Evolutionary conservation across 2,113 vertebrate species (phyloP).

Genomic region (Lepus timidus): DNA sequence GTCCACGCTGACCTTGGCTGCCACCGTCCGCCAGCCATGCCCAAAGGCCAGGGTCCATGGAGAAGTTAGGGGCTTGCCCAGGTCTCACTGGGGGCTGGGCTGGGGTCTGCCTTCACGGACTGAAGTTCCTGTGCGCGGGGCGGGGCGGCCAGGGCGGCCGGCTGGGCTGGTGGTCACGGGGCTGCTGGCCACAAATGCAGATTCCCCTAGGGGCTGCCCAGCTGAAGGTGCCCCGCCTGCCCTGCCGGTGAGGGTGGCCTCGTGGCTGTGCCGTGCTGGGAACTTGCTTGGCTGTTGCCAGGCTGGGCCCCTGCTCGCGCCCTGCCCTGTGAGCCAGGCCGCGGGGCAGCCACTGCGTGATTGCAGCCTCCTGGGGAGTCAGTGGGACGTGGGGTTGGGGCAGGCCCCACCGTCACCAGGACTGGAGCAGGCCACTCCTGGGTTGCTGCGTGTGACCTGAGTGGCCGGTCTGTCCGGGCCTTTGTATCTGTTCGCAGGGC

Average conservation of each 20-base stretch:
- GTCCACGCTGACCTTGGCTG: accelerated
- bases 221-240: neutral
- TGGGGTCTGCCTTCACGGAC: neutral
- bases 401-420: neutral
- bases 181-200: accelerated
- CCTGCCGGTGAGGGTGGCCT: neutral
- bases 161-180: accelerated
- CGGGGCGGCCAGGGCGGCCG: neutral
- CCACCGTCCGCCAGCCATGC: accelerated
- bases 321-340: neutral
- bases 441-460: neutral
- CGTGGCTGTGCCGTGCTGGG: neutral
- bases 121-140: too few relatives aligned
- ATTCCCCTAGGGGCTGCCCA: neutral
- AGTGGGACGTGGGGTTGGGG: neutral
- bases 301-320: neutral
- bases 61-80: neutral
- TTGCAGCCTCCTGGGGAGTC: neutral
- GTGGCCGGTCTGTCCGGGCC: neutral
- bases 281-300: neutral
- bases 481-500: neutral
- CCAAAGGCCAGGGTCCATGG: accelerated
- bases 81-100: neutral
- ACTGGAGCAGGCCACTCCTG: neutral
- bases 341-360: too few relatives aligned